These are phyloP conservation scores for Drosophila tani DNA, from an alignment of 1,140 invertebrate genomes.

Conservation along the genomic window DNA sequence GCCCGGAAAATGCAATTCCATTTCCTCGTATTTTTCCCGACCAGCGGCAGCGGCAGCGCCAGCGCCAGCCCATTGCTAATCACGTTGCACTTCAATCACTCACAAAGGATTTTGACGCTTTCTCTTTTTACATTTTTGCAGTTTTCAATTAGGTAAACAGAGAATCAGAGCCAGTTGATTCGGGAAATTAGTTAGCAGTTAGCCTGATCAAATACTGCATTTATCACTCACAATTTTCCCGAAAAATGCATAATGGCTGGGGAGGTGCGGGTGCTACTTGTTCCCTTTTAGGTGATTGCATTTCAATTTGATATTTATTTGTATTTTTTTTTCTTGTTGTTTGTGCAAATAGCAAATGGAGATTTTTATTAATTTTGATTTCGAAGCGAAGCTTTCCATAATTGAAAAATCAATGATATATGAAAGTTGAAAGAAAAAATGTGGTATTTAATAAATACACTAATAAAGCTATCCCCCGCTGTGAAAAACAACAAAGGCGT, in stretches of 20 bases:
- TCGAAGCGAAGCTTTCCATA: neutral
- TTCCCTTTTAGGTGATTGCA: slow-evolving; percentile 4
- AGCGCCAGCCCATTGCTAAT: slow-evolving; percentile 28
- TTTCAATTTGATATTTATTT: slow-evolving; percentile 4
- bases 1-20: slow-evolving; percentile 31
- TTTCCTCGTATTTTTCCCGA: slow-evolving; percentile 4
- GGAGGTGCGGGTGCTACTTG: neutral
- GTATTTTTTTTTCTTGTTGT: too few species aligned
- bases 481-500: neutral
- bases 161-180: slow-evolving; percentile 23
- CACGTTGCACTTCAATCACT: slow-evolving; percentile 45
- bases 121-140: slow-evolving; percentile 23
- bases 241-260: neutral
- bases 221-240: slow-evolving; percentile 2
- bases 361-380: slow-evolving; percentile 8
- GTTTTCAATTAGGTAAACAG: slow-evolving; percentile 48
- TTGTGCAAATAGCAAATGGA: neutral
- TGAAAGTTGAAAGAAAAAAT: neutral
- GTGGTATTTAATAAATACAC: neutral
- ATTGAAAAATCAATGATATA: neutral
- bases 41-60: too few species aligned
- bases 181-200: slow-evolving; percentile 33
- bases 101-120: slow-evolving; percentile 31
- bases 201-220: slow-evolving; percentile 18
- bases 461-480: too few species aligned